Evolutionary conservation across 2,888 invertebrate species (phyloP).

Genomic region (Drosophila tanythrix): DNA sequence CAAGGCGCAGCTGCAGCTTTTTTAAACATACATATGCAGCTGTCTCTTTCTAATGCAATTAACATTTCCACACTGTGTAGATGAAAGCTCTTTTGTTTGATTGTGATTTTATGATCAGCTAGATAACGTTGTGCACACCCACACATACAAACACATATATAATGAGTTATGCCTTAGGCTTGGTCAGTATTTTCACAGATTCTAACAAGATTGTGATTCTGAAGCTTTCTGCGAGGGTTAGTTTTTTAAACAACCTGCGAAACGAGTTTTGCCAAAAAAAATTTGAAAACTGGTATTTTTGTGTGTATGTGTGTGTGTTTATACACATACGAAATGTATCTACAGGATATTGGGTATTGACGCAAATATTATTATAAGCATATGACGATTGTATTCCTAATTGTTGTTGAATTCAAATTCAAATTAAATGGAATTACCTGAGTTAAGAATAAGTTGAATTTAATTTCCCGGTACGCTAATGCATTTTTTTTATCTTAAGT

Average conservation of each 20-base stretch:
- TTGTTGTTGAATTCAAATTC: conserved; percentile 7
- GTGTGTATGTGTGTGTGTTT: background rate
- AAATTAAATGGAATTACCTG: background rate
- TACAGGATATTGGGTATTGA: conserved; percentile 40
- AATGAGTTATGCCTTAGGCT: conserved; percentile 74
- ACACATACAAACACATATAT: conserved; percentile 14
- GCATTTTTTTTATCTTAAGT: background rate
- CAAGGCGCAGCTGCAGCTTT: conserved; percentile 46
- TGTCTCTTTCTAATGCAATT: conserved; percentile 58
- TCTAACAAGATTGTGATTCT: conserved; percentile 29
- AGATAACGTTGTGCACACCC: conserved; percentile 5
- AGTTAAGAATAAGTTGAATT: conserved; percentile 1
- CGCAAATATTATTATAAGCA: conserved; percentile 11
- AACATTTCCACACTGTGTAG: conserved; percentile 37
- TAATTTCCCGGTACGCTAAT: background rate
- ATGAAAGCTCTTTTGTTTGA: conserved; percentile 1
- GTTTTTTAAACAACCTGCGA: conserved; percentile 54
- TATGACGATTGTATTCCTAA: conserved; percentile 3
- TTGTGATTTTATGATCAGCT: conserved; percentile 10
- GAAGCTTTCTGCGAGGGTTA: conserved; percentile 13
- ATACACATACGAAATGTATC: conserved; percentile 28
- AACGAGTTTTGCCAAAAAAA: conserved; percentile 69
- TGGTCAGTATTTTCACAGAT: conserved; percentile 77
- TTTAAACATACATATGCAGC: conserved; percentile 2
- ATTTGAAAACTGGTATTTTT: conserved; percentile 43